A percentile compares a stretch with the other conserved stretches of the same genome.
phyloP scores from a whole-genome alignment of 2,113 vertebrate species.

The Perognathus longimembris region DNA sequence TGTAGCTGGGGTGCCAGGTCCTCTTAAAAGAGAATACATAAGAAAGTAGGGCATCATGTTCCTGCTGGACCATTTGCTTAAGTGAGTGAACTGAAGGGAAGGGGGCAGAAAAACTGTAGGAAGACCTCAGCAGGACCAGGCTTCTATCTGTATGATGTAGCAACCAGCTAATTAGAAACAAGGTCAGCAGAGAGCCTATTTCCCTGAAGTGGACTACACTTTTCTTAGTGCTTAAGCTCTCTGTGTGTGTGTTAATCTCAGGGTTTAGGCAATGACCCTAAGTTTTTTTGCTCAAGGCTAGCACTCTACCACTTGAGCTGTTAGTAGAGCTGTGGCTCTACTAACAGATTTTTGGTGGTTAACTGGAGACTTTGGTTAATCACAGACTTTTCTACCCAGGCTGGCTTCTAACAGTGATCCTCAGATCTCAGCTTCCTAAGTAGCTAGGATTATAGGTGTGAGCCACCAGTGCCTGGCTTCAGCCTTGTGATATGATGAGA shows the following conservation, averaged over 20 bases:
- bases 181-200: neutral
- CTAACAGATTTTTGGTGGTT: no score
- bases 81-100: neutral
- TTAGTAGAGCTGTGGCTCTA: no score
- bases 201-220: neutral
- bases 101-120: neutral
- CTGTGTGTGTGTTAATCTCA: neutral
- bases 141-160: fast-evolving
- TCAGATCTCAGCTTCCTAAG: no score
- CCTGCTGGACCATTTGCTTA: neutral
- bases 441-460: no score
- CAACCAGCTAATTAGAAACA: neutral
- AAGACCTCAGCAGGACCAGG: neutral
- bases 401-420: no score
- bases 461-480: no score
- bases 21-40: neutral
- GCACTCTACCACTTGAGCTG: no score
- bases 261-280: no score
- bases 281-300: no score
- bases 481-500: neutral
- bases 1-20: neutral
- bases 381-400: no score
- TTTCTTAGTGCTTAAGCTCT: neutral
- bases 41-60: neutral
- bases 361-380: no score